These are phyloP conservation scores for Pegea sp. DNA, from an alignment of 23 tunicate genomes.

Conservation along the genomic window DNA sequence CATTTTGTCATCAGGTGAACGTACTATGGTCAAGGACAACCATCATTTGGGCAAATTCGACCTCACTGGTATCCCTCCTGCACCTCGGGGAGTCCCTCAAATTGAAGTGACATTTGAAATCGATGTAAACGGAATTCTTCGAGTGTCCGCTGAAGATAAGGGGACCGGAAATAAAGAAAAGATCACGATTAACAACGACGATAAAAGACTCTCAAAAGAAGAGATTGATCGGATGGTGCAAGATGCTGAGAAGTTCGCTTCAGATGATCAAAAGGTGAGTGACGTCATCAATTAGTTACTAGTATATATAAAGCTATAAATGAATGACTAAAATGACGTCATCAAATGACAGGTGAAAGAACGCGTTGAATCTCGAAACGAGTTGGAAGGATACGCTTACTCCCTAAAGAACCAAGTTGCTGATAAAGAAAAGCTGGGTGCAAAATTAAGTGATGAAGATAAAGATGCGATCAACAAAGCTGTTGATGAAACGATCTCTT, in stretches of 20 bases:
- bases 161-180: conserved; percentile 65
- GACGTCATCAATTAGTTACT: background rate
- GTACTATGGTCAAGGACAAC: conserved; percentile 57
- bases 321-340: background rate
- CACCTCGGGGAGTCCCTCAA: conserved; percentile 54
- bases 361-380: conserved; percentile 38
- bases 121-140: conserved; percentile 58
- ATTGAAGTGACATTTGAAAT: conserved; percentile 74
- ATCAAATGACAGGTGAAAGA: conserved; percentile 15
- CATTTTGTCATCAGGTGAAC: too few relatives aligned
- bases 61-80: conserved; percentile 63
- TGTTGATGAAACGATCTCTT: conserved; percentile 47
- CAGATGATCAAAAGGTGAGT: conserved; percentile 33
- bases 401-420: conserved; percentile 45
- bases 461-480: conserved; percentile 21
- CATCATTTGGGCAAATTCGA: conserved; percentile 66
- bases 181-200: conserved; percentile 42
- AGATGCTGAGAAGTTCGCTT: conserved; percentile 55
- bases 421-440: conserved; percentile 54
- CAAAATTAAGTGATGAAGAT: conserved; percentile 38
- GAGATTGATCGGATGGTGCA: conserved; percentile 52
- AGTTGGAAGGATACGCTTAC: conserved; percentile 53
- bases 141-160: conserved; percentile 70
- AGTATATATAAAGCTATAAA: background rate
- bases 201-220: conserved; percentile 38